Conservation (phyloP, 1,140 invertebrate genomes). For the Musca domestica region DNA sequence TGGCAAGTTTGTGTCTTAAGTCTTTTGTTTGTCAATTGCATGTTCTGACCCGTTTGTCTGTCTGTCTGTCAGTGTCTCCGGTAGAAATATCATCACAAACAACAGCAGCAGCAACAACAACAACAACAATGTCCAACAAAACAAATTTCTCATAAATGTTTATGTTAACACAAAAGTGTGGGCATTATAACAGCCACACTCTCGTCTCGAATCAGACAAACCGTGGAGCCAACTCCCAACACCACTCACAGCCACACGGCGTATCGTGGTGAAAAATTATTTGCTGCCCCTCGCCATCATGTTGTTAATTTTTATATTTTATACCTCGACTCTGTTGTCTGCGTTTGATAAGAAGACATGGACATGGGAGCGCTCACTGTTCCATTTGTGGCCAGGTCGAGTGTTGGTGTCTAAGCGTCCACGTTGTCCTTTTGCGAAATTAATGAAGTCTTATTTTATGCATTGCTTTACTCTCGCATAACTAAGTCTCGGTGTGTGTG, state of each 20-base stretch:
- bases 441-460: conserved; percentile 20
- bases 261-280: conserved; percentile 15
- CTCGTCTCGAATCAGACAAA: not conserved
- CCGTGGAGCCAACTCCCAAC: not conserved
- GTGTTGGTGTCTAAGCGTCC: not conserved
- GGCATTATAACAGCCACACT: conserved; percentile 20
- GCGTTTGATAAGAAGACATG: too few relatives aligned
- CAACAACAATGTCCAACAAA: not conserved
- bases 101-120: not conserved
- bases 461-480: conserved; percentile 6
- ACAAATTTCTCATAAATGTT: conserved; percentile 22
- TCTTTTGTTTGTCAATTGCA: not conserved
- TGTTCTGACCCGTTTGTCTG: too few relatives aligned
- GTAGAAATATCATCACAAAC: too few relatives aligned
- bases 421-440: conserved; percentile 8
- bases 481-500: too few relatives aligned
- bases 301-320: conserved; percentile 22
- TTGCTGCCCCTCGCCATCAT: conserved; percentile 10
- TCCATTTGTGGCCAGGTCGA: not conserved
- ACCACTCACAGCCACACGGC: not conserved
- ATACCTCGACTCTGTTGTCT: not conserved
- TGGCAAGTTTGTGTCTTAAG: not conserved
- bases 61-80: too few relatives aligned
- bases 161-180: conserved; percentile 22
- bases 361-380: too few relatives aligned